phyloP scores from a whole-genome alignment of 2,113 vertebrate genomes.

The Rhadina sibilatrix region DNA sequence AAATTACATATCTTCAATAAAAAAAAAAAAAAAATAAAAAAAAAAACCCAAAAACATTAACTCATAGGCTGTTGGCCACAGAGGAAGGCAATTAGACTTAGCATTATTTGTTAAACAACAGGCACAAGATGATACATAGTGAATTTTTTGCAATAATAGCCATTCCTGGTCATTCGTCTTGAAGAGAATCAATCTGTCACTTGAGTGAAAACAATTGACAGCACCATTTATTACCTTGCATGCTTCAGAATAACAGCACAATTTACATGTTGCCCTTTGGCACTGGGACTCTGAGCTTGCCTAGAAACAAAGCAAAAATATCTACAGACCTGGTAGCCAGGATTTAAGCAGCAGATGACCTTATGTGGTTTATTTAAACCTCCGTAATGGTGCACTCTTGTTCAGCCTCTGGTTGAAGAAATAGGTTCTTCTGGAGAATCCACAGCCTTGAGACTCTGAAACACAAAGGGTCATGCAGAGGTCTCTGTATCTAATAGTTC shows the following conservation, averaged over 20 bases:
- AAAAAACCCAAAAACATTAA: neutral
- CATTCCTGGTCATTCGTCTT: slow-evolving; percentile 28
- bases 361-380: slow-evolving; percentile 35
- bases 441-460: slow-evolving; percentile 2
- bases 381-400: neutral
- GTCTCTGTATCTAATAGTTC: slow-evolving; percentile 24
- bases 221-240: slow-evolving; percentile 68
- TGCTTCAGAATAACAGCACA: slow-evolving; percentile 62
- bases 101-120: slow-evolving; percentile 61
- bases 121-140: slow-evolving; percentile 26
- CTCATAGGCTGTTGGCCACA: neutral
- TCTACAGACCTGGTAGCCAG: neutral
- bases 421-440: slow-evolving; percentile 1
- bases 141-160: slow-evolving; percentile 59
- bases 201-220: slow-evolving; percentile 70
- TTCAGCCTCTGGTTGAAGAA: slow-evolving; percentile 15
- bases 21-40: slow-evolving; percentile 33
- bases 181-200: slow-evolving; percentile 69
- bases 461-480: neutral
- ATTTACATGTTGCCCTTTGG: slow-evolving; percentile 71
- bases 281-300: neutral
- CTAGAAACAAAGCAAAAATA: slow-evolving; percentile 35
- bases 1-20: slow-evolving; percentile 33
- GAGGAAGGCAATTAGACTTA: slow-evolving; percentile 31
- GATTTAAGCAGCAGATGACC: slow-evolving; percentile 42